These are phyloP conservation scores for Euphonia xanthogaster DNA, from an alignment of 2,797 vertebrate species.

Conservation along the genomic window DNA sequence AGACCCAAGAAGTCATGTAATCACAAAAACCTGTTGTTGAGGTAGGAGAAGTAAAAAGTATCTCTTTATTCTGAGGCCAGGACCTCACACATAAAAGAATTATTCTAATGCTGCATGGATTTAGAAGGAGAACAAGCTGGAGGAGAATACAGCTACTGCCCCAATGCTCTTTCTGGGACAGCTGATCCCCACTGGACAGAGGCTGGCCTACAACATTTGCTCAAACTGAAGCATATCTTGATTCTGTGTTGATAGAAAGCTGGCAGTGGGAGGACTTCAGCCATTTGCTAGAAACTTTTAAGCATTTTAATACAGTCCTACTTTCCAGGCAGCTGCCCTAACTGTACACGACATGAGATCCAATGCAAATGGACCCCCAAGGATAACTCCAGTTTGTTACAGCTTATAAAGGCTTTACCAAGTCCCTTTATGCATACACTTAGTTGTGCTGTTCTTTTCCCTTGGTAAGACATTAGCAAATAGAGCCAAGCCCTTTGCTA, in stretches of 20 bases:
- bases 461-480: not conserved
- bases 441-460: not conserved
- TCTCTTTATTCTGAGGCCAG: not conserved
- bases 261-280: not conserved
- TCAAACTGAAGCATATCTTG: not conserved
- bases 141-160: not conserved
- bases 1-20: not conserved
- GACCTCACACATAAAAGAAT: not conserved
- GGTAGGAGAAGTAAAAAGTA: not conserved
- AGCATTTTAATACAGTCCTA: constrained; percentile 9
- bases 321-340: constrained; percentile 7
- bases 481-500: not conserved
- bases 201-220: not conserved
- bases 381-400: not conserved
- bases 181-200: not conserved
- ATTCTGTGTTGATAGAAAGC: not conserved
- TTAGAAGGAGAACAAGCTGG: not conserved
- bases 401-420: not conserved
- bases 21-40: not conserved
- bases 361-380: not conserved
- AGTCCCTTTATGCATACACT: not conserved
- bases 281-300: constrained; percentile 6
- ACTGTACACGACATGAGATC: not conserved
- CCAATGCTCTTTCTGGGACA: not conserved
- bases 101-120: not conserved